Evolutionary conservation across 2,113 vertebrate genomes (phyloP).

Genomic region (Pyrgilauda ruficollis): DNA sequence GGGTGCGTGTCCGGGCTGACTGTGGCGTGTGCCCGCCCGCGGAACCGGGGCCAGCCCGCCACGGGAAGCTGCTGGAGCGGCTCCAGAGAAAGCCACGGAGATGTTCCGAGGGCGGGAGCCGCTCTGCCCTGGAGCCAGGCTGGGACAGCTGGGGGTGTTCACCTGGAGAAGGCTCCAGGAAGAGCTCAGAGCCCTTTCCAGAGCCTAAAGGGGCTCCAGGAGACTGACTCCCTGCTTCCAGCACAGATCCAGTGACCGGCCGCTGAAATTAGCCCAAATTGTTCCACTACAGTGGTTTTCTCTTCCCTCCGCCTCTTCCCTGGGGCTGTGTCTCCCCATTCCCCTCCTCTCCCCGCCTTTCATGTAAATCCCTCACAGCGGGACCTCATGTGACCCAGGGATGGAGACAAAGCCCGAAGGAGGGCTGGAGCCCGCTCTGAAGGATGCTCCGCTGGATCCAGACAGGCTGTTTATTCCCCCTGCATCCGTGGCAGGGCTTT

Average conservation of each 20-base stretch:
- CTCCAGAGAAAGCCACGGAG: not conserved
- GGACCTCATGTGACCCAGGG: not conserved
- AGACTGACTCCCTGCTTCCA: rapidly evolving
- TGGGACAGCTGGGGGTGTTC: not conserved
- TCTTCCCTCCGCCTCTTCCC: not conserved
- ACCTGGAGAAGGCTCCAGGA: not conserved
- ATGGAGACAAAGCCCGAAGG: not conserved
- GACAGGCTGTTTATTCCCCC: not conserved
- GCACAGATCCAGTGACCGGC: too few relatives aligned
- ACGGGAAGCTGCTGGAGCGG: not conserved
- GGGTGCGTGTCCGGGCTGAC: not conserved
- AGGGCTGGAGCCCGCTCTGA: not conserved
- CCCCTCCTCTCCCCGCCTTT: not conserved
- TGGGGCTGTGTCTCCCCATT: not conserved
- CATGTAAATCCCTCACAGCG: not conserved
- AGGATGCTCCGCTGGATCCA: not conserved
- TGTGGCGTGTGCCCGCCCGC: rapidly evolving
- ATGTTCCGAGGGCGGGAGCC: not conserved
- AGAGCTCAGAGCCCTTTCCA: not conserved
- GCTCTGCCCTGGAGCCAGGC: not conserved
- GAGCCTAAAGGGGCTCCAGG: not conserved
- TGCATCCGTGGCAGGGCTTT: not conserved
- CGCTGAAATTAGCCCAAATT: not conserved
- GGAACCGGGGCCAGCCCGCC: not conserved
- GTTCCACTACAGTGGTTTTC: not conserved